Conservation (phyloP, 35 echinoderm and acorn worm species). For the Acanthaster planci region DNA sequence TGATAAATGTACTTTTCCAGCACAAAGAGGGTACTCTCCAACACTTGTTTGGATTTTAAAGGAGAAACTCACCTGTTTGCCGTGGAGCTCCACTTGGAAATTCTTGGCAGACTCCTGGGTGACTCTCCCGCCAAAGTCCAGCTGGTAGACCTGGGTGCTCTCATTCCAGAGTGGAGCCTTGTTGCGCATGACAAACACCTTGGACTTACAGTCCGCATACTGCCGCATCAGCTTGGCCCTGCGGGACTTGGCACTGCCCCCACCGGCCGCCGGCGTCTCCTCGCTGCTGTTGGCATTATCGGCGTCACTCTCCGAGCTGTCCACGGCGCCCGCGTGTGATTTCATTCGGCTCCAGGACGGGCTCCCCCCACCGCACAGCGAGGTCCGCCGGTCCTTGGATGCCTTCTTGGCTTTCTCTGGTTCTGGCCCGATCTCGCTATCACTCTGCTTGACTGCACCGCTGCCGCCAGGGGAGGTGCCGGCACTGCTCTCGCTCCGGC, state of each 20-base stretch:
- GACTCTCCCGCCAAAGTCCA: conserved; percentile 97
- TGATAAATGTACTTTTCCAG: no score
- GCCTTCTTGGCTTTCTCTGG: conserved; percentile 44
- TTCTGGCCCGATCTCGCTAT: conserved; percentile 18
- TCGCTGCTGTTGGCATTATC: conserved; percentile 53
- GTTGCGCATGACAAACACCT: conserved; percentile 94
- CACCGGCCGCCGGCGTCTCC: conserved; percentile 58
- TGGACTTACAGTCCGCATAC: conserved; percentile 78
- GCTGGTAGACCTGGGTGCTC: conserved; percentile 92
- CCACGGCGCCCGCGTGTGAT: conserved; percentile 31
- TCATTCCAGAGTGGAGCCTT: conserved; percentile 99
- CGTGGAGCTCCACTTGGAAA: conserved; percentile 94
- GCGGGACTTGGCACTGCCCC: conserved; percentile 67
- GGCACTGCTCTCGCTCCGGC: conserved; percentile 37
- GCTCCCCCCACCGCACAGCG: conserved; percentile 51
- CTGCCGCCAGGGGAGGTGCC: background rate
- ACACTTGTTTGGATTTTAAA: no score
- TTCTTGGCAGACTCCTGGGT: conserved; percentile 99
- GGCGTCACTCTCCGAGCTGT: conserved; percentile 87
- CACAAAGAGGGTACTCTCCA: no score
- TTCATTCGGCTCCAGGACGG: conserved; percentile 47
- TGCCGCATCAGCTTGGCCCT: conserved; percentile 91
- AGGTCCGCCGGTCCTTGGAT: conserved; percentile 56
- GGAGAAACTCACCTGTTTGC: conserved; percentile 81
- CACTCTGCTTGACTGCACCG: conserved; percentile 18